Conservation (phyloP, 2,888 invertebrate genomes). For the Dichetophora obliterata region DNA sequence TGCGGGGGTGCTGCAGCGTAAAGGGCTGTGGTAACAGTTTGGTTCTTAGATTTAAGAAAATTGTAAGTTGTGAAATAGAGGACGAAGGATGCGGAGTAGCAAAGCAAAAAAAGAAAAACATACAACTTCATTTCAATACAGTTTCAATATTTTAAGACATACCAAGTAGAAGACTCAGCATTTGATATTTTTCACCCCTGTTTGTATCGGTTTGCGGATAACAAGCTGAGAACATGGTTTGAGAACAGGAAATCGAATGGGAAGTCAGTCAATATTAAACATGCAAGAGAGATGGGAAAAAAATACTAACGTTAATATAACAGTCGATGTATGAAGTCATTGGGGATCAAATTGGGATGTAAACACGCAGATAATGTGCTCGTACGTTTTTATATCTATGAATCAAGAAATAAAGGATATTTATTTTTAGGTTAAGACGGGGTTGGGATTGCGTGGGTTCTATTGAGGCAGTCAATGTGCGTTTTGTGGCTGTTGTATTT, state of each 20-base stretch:
- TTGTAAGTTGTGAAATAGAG: constrained; percentile 26
- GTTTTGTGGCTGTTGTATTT: constrained; percentile 23
- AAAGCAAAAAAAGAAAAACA: constrained; percentile 1
- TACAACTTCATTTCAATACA: constrained; percentile 21
- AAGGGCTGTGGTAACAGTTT: not conserved
- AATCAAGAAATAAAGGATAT: not conserved
- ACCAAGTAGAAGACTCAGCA: not conserved
- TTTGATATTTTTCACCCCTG: not conserved
- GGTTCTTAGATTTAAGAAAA: constrained; percentile 6
- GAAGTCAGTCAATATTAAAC: constrained; percentile 5
- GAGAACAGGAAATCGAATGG: constrained; percentile 24
- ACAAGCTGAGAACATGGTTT: not conserved
- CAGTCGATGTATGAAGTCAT: constrained; percentile 51
- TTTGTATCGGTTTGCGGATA: not conserved
- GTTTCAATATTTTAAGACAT: constrained; percentile 42
- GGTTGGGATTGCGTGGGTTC: not conserved
- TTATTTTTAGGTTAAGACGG: not conserved
- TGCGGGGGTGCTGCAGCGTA: not conserved
- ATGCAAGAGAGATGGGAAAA: constrained; percentile 6
- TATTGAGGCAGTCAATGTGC: constrained; percentile 6
- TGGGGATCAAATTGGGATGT: constrained; percentile 64
- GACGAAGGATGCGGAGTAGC: not conserved
- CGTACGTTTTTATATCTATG: constrained; percentile 54
- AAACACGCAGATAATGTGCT: constrained; percentile 64
- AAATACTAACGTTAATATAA: constrained; percentile 47